Evolutionary conservation across 2,797 vertebrate species (phyloP).

Genomic region (Cyprinella venusta): DNA sequence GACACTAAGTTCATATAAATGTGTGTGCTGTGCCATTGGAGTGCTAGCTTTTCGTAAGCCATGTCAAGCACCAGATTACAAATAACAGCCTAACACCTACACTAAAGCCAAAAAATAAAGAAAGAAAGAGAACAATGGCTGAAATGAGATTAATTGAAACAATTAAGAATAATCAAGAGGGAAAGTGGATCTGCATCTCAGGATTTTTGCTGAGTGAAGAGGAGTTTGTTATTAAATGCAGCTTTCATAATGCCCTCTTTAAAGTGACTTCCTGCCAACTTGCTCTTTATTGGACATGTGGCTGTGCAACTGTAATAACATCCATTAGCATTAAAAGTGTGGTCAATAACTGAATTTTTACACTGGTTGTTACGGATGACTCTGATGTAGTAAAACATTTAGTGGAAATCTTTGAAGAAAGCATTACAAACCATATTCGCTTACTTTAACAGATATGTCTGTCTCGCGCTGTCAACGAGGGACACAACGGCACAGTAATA

Average conservation of each 20-base stretch:
- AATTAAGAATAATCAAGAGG: constrained; percentile 4
- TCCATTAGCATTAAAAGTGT: constrained; percentile 72
- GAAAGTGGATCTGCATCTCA: constrained; percentile 53
- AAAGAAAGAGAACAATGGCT: not conserved
- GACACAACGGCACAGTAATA: constrained; percentile 74
- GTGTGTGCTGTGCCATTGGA: not conserved
- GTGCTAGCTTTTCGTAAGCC: not conserved
- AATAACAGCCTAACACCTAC: not conserved
- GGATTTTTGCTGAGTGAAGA: constrained; percentile 59
- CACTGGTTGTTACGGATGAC: constrained; percentile 61
- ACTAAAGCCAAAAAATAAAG: not conserved
- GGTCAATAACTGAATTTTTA: constrained; percentile 64
- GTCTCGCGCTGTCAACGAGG: constrained; percentile 60
- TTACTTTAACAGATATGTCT: constrained; percentile 66
- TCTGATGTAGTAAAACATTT: constrained; percentile 33
- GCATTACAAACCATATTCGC: constrained; percentile 72
- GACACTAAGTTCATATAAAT: not conserved
- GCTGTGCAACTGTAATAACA: constrained; percentile 74
- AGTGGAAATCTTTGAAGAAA: constrained; percentile 31
- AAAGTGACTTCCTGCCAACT: constrained; percentile 75
- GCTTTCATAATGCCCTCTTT: constrained; percentile 74
- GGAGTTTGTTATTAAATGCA: constrained; percentile 70
- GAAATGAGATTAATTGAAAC: not conserved
- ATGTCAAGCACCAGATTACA: not conserved
- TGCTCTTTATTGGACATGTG: constrained; percentile 70